Base-by-base conservation (phyloP, 2,797 vertebrate species). In the Nannoperca australis region DNA sequence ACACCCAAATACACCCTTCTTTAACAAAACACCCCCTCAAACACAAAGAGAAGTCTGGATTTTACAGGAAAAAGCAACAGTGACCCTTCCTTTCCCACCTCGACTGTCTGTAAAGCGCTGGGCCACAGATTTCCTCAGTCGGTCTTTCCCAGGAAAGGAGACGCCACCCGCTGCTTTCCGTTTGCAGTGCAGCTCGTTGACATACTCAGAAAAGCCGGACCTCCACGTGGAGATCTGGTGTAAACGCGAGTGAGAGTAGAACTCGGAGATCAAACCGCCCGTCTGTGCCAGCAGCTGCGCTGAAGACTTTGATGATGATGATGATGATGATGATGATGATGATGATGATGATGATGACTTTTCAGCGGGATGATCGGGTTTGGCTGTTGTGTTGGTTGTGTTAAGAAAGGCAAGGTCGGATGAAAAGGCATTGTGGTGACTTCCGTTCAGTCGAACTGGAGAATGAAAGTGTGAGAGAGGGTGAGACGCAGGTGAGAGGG, bases 171-270 rank as follows among this genome's bases (percentile, higher is more conserved):
- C 67, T 15, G 86, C 76, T 70, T 89, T 91, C 6, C 88, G 80
- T 86, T 96, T 96, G 84, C 93, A 95, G 70, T 99, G 97, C 63
- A 99, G 95, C 20, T 93, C 93, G 81, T 96, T 98, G 87, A 99
- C 97, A 85, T 98, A 99, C 82, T 99, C 98, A 7, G 98, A 98
- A 87, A 99, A 95, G 92, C 97, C 96, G 32, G 89, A 95, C 90
- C 98, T 97, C 98, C 98, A 99, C 0, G 95, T 98, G 85, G 98
- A 96, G 93, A 99, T 99, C 93, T 99, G 98, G 92, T 99, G 98
- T 70, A 98, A 93, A 89, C 98, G 96, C 61, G 98, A 99, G 88
- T 1, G 97, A 20, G 98, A 97, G 92, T 99, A 99, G 84, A 94
- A 99, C 87, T 98, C 96, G 0, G 98, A 98, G 93, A 99, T 99